Base-by-base conservation (phyloP, 2,888 invertebrate species). In the Nomada goodeniana region DNA sequence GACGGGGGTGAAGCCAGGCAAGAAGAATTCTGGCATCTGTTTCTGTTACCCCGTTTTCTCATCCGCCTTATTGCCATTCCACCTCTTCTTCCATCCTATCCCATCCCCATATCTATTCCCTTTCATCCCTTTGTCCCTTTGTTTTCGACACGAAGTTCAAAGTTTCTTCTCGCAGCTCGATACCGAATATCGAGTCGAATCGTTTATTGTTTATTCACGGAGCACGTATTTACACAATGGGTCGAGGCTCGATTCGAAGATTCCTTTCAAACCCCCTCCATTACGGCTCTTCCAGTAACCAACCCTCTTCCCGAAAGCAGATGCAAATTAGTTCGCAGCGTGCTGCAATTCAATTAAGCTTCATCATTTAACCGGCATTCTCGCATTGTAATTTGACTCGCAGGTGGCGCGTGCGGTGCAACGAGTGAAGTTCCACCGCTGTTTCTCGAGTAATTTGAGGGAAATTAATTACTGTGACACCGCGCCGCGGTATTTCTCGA, bases 1-100 rank as follows among this genome's bases (percentile, higher is more conserved):
- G 84, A 89, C 87, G 88, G 86, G 89, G 89, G 88, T 90, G 88
- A 89, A 90, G 83, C 86, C 85, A 87, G 64, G 81, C 80, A 81
- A 79, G 83, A 85, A 79, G 72, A 79, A 91, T 89, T 89, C 88
- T 84, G 86, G 90, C 92, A 92, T 92, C 92, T 92, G 92, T 88
- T 90, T 89, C 90, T 90, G 88, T 91, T 90, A 90, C 89, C 67
- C 88, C 86, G 86, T 87, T 92, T 91, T 91, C 92, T 91, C 91
- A 91, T 91, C 90, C 91, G 89, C 90, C 89, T 92, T 92, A 90
- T 91, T 90, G 91, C 86, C 80, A 84, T 85, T 86, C 80, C 82
- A 74, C 67, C 86, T 84, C 83, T 89, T 77, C 18, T 44, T 42
- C 11, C 26, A 5, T 67, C 55, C 53, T 15, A 15, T 47, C 64